Percentiles rank a stretch among this genome's conserved stretches.
phyloP scores from a whole-genome alignment of 2,888 invertebrate genomes.

The Megalurothrips usitatus region DNA sequence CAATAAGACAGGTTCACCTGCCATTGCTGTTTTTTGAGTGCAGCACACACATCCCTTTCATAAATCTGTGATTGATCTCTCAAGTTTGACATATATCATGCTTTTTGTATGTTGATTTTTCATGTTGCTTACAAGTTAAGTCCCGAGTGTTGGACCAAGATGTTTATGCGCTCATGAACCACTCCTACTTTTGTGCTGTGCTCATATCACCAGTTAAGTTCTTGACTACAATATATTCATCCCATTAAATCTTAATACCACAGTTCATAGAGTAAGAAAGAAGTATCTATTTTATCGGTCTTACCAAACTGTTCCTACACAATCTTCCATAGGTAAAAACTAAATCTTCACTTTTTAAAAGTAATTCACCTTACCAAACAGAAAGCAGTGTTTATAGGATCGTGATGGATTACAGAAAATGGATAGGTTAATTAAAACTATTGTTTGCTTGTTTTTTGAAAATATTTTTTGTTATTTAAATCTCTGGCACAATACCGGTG shows the following conservation, averaged over 20 bases:
- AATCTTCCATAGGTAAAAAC: slow-evolving; percentile 18
- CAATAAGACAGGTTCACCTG: slow-evolving; percentile 4
- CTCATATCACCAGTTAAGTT: slow-evolving; percentile 23
- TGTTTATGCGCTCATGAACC: slow-evolving; percentile 13
- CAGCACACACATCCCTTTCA: background rate
- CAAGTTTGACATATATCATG: slow-evolving; percentile 17
- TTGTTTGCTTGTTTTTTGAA: background rate
- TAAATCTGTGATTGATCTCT: slow-evolving; percentile 20
- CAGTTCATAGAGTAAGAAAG: slow-evolving; percentile 11
- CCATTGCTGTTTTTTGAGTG: background rate
- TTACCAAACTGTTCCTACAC: slow-evolving; percentile 26
- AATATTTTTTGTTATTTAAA: background rate
- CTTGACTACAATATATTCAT: slow-evolving; percentile 1
- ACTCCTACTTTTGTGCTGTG: slow-evolving; percentile 20
- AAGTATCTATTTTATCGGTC: slow-evolving; percentile 9
- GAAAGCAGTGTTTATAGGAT: background rate
- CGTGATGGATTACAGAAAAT: background rate
- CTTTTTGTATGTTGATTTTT: slow-evolving; percentile 16
- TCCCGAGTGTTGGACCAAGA: slow-evolving; percentile 17
- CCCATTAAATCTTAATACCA: background rate
- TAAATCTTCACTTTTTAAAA: background rate
- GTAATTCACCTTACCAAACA: background rate
- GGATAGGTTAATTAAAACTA: background rate
- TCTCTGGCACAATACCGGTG: background rate
- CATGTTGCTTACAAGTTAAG: slow-evolving; percentile 22